Percentiles rank a stretch among this genome's conserved stretches.
phyloP scores from a whole-genome alignment of 2,888 invertebrate genomes.

The Acanthosepion esculentum region DNA sequence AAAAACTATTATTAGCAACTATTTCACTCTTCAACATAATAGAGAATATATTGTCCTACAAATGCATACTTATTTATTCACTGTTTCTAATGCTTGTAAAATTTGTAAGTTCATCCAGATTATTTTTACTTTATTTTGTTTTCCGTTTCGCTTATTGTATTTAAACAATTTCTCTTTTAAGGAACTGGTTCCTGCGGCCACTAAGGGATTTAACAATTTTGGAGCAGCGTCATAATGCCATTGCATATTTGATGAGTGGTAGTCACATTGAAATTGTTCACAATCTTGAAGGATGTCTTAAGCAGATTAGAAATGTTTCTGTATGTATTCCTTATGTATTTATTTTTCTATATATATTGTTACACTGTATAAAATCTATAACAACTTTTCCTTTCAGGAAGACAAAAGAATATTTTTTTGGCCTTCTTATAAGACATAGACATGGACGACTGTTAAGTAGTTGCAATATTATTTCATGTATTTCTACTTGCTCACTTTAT shows the following conservation, averaged over 20 bases:
- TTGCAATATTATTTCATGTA: background rate
- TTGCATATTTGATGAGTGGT: conserved; percentile 82
- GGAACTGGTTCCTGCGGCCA: conserved; percentile 84
- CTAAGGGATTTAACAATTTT: conserved; percentile 80
- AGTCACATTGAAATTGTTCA: conserved; percentile 80
- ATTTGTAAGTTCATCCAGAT: background rate
- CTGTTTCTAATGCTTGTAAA: background rate
- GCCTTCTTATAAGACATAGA: background rate
- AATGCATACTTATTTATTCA: no score
- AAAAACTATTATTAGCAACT: no score
- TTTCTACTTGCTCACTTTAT: no score
- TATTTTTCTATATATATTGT: background rate
- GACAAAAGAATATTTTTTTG: background rate
- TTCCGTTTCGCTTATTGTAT: background rate
- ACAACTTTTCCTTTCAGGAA: background rate
- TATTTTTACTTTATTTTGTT: background rate
- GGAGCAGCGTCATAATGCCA: conserved; percentile 81
- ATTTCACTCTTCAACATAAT: no score
- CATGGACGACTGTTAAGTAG: background rate
- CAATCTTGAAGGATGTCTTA: conserved; percentile 80
- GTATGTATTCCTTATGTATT: conserved; percentile 75
- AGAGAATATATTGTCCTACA: no score
- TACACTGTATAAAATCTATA: background rate
- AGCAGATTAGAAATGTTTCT: conserved; percentile 80
- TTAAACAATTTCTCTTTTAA: conserved; percentile 68